Evolutionary conservation across 2,888 invertebrate genomes (phyloP), one percentile per base, ranked within the genome.

Genomic region (Sturmia bella): DNA sequence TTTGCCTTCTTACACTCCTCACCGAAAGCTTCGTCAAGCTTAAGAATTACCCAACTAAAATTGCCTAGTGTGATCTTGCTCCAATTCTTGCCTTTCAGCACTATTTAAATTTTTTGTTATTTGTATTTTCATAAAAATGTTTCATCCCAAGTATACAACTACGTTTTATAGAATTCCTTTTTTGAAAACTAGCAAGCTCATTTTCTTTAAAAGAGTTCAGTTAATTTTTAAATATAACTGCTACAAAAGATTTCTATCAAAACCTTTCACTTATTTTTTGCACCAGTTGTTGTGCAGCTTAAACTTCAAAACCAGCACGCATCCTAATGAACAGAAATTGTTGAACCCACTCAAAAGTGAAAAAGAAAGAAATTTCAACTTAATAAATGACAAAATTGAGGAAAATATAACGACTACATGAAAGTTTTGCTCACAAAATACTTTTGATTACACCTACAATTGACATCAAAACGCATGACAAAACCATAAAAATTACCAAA

Each of bases 361-460:
- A 64, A 13, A 15, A 21, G 43, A 61, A 45, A 39, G 52, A 73
- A 66, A 70, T 66, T 75, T 57, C 24, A 45, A 75, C 39, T 52
- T 32, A 74, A 66, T 6, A 54, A 61, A 66, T 54, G 52, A 37
- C 12, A 48, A 61, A 41, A 72, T 7, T 48, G 50, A 17, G 6
- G 64, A 41, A 45, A 24, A 57, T 43, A 73, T 56, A 69, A 11
- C 56, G 37, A 54, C 73, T 54, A 59, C 64, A 80, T 63, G 32
- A 78, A 75, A 84, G 84, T 84, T 82, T 81, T 83, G 84, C 81
- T 82, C 84, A 84, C 84, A 84, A 84, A 86, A 82, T 82, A 32
- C 84, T 82, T 83, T 85, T 83, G 85, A 84, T 84, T 83, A 85
- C 86, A 85, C 86, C 85, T 85, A 85, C 85, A 80, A 82, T 45